phyloP scores from a whole-genome alignment of 2,797 vertebrate species.

The Hoplostethus atlanticus region DNA sequence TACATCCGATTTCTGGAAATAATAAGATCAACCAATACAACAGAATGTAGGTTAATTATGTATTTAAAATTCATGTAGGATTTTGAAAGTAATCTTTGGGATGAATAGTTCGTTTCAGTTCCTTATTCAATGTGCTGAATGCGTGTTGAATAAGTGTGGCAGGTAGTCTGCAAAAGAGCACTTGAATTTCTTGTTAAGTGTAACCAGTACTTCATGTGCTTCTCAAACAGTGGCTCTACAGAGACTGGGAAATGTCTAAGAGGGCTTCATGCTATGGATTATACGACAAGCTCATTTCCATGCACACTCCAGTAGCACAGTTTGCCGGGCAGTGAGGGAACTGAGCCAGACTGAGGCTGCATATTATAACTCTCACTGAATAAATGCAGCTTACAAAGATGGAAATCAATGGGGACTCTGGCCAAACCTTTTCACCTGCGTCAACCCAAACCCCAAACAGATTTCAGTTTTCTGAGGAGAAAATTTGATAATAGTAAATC shows the following conservation, averaged over 20 bases:
- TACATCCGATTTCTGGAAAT: conserved; percentile 47
- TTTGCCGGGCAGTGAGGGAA: conserved; percentile 50
- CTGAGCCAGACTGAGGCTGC: conserved; percentile 49
- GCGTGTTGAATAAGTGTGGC: conserved; percentile 49
- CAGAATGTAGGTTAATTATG: conserved; percentile 67
- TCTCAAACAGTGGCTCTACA: conserved; percentile 35
- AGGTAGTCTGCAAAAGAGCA: conserved; percentile 28
- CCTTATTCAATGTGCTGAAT: conserved; percentile 41
- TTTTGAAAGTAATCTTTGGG: conserved; percentile 40
- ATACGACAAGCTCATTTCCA: conserved; percentile 67
- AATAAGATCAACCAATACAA: conserved; percentile 40
- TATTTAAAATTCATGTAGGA: conserved; percentile 59
- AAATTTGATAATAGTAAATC: conserved; percentile 16
- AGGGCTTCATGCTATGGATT: conserved; percentile 50
- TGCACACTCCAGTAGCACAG: conserved; percentile 44
- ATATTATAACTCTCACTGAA: conserved; percentile 47
- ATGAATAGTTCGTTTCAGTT: conserved; percentile 50
- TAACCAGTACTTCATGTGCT: conserved; percentile 22
- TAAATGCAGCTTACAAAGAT: conserved; percentile 62
- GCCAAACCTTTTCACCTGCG: conserved; percentile 64
- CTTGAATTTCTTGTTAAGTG: background rate
- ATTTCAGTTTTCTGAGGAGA: conserved; percentile 31
- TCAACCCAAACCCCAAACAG: conserved; percentile 43
- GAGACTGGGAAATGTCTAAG: conserved; percentile 49
- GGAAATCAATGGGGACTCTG: conserved; percentile 49